These are phyloP conservation scores for Archegozetes longisetosus DNA, from an alignment of 1,140 invertebrate species.

Conservation along the genomic window DNA sequence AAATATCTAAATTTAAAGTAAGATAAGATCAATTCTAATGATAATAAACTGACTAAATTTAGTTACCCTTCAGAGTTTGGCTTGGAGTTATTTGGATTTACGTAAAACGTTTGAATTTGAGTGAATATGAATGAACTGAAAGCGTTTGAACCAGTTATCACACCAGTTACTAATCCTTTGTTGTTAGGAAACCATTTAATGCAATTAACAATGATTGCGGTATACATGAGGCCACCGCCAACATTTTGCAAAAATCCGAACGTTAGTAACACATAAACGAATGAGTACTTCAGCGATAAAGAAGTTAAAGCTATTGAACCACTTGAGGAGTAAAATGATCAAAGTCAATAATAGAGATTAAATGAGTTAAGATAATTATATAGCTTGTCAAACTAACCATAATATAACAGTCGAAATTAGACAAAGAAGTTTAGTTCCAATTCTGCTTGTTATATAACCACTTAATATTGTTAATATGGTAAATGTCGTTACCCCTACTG, in stretches of 20 bases:
- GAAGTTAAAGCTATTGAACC: background rate
- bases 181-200: slow-evolving; percentile 31
- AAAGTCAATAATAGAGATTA: no score
- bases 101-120: slow-evolving; percentile 30
- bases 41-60: no score
- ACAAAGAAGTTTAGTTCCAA: background rate
- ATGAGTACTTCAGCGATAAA: background rate
- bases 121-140: slow-evolving; percentile 32
- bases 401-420: background rate
- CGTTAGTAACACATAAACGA: background rate
- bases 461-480: slow-evolving; percentile 9
- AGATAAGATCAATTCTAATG: no score
- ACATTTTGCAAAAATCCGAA: slow-evolving; percentile 3
- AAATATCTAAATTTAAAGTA: no score
- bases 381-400: no score
- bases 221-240: slow-evolving; percentile 9
- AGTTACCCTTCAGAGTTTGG: slow-evolving; percentile 19
- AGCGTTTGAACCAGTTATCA: slow-evolving; percentile 30
- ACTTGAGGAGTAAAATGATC: background rate
- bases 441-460: slow-evolving; percentile 4
- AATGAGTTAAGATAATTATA: no score
- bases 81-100: slow-evolving; percentile 31
- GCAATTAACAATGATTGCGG: slow-evolving; percentile 2
- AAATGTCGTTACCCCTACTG: slow-evolving; percentile 1
- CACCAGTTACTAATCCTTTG: slow-evolving; percentile 31